Evolutionary conservation across 2,113 vertebrate genomes (phyloP).

Genomic region (Micronycteris hirsuta): DNA sequence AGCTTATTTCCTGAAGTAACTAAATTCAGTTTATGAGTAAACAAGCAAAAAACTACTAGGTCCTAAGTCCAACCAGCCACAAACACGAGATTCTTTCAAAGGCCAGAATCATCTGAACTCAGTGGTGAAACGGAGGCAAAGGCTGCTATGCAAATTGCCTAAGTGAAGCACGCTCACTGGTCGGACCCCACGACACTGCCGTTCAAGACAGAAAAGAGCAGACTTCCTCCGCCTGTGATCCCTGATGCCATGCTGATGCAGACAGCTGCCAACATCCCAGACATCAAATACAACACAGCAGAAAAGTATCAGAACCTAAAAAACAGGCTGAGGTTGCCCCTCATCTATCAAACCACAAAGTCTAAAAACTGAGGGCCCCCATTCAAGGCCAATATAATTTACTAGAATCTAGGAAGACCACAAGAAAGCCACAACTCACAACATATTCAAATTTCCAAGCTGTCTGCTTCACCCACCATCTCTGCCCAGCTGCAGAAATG

Average conservation of each 20-base stretch:
- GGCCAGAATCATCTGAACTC: not conserved
- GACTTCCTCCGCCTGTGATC: not conserved
- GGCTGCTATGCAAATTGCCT: not conserved
- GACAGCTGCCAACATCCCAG: not conserved
- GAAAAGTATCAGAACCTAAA: not conserved
- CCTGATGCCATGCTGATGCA: not conserved
- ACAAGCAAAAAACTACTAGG: not conserved
- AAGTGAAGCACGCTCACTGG: not conserved
- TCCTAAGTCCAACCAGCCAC: not conserved
- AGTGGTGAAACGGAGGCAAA: not conserved
- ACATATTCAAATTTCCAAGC: not conserved
- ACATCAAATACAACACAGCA: not conserved
- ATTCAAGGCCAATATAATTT: not conserved
- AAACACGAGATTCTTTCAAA: slow-evolving; percentile 11
- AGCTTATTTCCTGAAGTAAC: not conserved
- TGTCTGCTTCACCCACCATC: not conserved
- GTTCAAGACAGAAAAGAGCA: not conserved
- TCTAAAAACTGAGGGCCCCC: not conserved
- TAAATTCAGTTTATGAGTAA: not conserved
- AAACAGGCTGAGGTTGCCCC: not conserved
- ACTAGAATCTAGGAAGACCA: not conserved
- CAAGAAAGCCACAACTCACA: not conserved
- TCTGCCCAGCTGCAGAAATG: not conserved
- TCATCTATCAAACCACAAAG: not conserved
- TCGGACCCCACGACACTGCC: not conserved